Conservation (phyloP, 53 echinoderm and acorn worm species). For the Mesocentrotus franciscanus region DNA sequence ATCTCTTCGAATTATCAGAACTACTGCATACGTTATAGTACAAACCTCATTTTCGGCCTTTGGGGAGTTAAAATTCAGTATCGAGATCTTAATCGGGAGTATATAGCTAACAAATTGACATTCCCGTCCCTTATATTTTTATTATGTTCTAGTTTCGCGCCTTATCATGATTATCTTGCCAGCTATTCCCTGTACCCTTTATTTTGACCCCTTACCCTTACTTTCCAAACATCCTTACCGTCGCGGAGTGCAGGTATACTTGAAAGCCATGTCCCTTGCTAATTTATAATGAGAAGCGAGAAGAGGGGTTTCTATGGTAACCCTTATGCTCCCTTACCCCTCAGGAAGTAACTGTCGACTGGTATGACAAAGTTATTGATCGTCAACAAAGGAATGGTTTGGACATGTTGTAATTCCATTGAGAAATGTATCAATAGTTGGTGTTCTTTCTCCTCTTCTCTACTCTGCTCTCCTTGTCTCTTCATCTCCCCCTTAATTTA, state of each 20-base stretch:
- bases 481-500: no score
- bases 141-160: not conserved
- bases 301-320: constrained; percentile 35
- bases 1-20: no score
- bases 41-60: not conserved
- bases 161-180: no score
- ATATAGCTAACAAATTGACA: not conserved
- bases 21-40: no score
- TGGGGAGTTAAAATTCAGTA: not conserved
- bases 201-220: not conserved
- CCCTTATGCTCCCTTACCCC: not conserved
- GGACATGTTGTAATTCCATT: not conserved
- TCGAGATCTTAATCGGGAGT: not conserved
- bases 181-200: not conserved
- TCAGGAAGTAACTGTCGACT: not conserved
- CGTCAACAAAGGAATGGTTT: not conserved
- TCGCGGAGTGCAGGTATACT: not conserved
- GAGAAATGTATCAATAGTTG: not conserved
- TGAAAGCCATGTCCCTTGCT: not conserved
- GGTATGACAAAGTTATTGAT: constrained; percentile 3
- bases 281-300: constrained; percentile 3
- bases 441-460: not conserved
- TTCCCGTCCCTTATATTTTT: not conserved
- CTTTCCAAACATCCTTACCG: no score
- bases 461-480: not conserved